Percentiles rank a stretch among this genome's conserved stretches.
These are phyloP conservation scores for Sorex fumeus DNA, from an alignment of 2,113 vertebrate species.

Conservation along the genomic window DNA sequence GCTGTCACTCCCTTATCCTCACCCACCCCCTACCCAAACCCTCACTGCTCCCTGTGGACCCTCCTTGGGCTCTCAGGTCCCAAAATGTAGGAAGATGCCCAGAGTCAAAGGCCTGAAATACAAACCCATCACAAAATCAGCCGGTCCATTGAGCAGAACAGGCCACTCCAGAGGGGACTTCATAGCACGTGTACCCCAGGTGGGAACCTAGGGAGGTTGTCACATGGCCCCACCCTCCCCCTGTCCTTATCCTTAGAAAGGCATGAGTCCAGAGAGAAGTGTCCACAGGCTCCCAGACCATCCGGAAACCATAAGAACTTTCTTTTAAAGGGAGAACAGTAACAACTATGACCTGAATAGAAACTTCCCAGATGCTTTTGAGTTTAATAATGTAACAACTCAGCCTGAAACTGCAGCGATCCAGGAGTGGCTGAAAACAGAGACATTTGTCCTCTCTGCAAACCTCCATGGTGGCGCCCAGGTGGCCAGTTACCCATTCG, in stretches of 20 bases:
- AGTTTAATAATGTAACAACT: constrained; percentile 56
- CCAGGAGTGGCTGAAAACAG: constrained; percentile 93
- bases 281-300: background rate
- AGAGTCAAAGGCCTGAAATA: background rate
- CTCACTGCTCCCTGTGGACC: background rate
- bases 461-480: constrained; percentile 97
- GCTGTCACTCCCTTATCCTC: too few relatives aligned
- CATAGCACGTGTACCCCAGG: background rate
- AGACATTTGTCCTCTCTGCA: constrained; percentile 96
- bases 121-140: background rate
- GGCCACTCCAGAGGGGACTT: background rate
- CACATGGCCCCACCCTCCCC: too few relatives aligned
- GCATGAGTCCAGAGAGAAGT: background rate
- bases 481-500: constrained; percentile 97
- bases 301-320: constrained; percentile 33
- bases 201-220: background rate
- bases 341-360: constrained; percentile 95
- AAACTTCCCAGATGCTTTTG: constrained; percentile 95
- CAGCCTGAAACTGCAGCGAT: constrained; percentile 95
- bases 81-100: background rate
- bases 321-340: constrained; percentile 91
- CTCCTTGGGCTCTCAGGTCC: background rate
- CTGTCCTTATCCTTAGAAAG: background rate
- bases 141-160: background rate
- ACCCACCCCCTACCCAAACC: too few relatives aligned